Conservation (phyloP, 2,888 invertebrate genomes). For the Parthenolecanium corni region DNA sequence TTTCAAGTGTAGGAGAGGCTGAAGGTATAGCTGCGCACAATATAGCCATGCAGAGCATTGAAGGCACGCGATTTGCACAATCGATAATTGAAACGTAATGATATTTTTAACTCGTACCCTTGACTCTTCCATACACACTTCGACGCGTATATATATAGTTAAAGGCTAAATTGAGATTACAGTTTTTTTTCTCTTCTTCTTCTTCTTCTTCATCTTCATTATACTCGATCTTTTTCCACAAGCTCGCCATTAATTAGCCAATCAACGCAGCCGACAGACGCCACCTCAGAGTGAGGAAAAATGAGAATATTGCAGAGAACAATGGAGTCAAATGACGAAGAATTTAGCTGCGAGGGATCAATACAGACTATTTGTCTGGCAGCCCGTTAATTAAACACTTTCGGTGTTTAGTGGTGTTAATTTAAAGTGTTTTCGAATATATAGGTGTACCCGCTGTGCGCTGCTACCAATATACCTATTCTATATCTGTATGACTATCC, state of each 20-base stretch:
- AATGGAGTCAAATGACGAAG: constrained; percentile 17
- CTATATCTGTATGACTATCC: no score
- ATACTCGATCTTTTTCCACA: constrained; percentile 1
- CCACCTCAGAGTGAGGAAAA: constrained; percentile 14
- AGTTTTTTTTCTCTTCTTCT: neutral
- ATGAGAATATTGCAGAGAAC: neutral
- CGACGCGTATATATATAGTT: constrained; percentile 24
- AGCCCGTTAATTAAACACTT: constrained; percentile 28
- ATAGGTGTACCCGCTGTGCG: constrained; percentile 15
- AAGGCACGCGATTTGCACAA: constrained; percentile 8
- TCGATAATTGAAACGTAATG: constrained; percentile 21
- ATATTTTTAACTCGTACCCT: constrained; percentile 22
- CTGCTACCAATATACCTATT: constrained; percentile 24
- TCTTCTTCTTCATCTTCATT: no score
- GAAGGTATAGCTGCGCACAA: no score
- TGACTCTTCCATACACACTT: constrained; percentile 8
- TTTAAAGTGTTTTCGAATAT: constrained; percentile 27
- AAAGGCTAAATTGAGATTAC: constrained; percentile 27
- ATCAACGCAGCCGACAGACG: constrained; percentile 14
- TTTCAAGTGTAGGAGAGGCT: no score
- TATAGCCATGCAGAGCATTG: no score
- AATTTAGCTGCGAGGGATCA: constrained; percentile 24
- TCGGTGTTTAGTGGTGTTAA: constrained; percentile 28
- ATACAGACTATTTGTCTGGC: constrained; percentile 27
- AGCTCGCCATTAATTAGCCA: constrained; percentile 24